phyloP scores from a whole-genome alignment of 2,113 vertebrate species.

The Macrotus californicus region DNA sequence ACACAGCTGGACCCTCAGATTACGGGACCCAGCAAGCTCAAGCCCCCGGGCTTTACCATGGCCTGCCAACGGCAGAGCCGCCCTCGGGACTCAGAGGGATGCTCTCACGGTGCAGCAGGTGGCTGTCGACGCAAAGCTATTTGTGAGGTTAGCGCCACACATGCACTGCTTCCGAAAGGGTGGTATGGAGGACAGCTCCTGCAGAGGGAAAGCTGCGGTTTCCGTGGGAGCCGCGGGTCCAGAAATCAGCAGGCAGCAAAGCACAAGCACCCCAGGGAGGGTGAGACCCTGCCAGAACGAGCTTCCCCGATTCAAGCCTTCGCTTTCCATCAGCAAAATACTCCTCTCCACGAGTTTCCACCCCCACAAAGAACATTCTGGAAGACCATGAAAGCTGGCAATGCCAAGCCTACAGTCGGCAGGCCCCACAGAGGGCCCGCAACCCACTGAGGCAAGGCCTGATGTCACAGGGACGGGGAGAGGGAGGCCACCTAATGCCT shows the following conservation, averaged over 20 bases:
- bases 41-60: neutral
- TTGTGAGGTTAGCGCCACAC: neutral
- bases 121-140: neutral
- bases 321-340: neutral
- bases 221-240: neutral
- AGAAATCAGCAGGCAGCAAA: neutral
- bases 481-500: accelerated
- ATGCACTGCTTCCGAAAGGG: neutral
- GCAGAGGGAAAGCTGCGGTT: neutral
- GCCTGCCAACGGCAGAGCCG: accelerated
- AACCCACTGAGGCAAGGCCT: neutral
- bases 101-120: accelerated
- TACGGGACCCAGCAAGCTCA: accelerated
- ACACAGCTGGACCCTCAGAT: accelerated
- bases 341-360: neutral
- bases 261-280: accelerated
- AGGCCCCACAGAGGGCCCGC: accelerated
- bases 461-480: neutral
- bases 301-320: neutral
- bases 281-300: accelerated
- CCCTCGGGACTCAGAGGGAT: no score
- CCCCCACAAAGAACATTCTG: neutral
- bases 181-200: neutral
- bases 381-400: neutral
- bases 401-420: no score